phyloP scores from a whole-genome alignment of 2,113 vertebrate species.

The Ondatra zibethicus region DNA sequence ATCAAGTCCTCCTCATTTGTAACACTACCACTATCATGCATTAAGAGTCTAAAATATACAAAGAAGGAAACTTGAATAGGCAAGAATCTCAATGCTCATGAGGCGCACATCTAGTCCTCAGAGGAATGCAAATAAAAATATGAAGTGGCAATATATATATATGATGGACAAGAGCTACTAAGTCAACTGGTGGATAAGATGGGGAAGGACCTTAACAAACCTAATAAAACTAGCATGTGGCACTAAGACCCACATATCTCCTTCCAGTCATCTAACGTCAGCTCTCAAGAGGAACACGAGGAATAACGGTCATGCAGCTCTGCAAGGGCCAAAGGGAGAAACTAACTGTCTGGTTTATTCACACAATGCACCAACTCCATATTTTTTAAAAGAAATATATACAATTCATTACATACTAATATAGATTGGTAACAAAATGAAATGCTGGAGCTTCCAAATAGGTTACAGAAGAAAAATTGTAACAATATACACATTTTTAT shows the following conservation, averaged over 20 bases:
- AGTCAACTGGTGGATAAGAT: neutral
- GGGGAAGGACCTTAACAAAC: neutral
- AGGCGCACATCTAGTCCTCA: neutral
- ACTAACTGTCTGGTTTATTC: neutral
- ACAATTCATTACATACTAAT: neutral
- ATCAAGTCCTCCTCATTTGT: neutral
- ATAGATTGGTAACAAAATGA: conserved; percentile 12
- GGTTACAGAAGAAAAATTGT: neutral
- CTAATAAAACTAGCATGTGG: neutral
- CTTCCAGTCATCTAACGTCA: neutral
- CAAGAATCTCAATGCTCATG: neutral
- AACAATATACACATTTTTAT: neutral
- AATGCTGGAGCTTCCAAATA: neutral
- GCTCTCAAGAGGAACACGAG: neutral
- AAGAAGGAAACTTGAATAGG: neutral
- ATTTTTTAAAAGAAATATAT: neutral
- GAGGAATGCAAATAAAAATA: neutral
- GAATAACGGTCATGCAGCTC: neutral
- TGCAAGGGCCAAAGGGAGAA: neutral
- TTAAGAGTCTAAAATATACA: conserved; percentile 25
- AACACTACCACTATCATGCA: neutral
- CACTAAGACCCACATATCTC: neutral
- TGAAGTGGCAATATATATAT: neutral
- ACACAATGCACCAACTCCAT: neutral
- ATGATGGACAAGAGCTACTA: neutral